Conservation (phyloP, 2,113 vertebrate species). For the Cyprinodon variegatus region DNA sequence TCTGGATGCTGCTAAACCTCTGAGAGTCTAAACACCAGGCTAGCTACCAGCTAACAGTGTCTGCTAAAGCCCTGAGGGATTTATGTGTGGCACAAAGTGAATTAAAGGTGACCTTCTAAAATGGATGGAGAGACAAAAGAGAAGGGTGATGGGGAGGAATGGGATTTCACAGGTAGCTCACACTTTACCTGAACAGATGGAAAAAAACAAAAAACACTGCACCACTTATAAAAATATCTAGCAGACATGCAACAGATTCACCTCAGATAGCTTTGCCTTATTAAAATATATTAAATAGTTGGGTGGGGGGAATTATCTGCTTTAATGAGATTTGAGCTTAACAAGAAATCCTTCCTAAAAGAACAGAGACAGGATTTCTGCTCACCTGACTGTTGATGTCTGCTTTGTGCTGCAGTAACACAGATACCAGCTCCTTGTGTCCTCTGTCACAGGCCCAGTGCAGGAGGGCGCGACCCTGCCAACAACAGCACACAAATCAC, state of each 20-base stretch:
- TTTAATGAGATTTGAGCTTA: not conserved
- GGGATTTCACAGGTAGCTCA: constrained; percentile 32
- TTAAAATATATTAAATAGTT: not conserved
- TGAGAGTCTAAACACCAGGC: constrained; percentile 61
- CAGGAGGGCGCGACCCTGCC: constrained; percentile 90
- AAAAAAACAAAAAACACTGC: not conserved
- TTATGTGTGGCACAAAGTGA: constrained; percentile 74
- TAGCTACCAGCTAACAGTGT: constrained; percentile 72
- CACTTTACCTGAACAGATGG: constrained; percentile 8
- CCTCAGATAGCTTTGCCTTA: not conserved
- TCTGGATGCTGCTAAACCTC: constrained; percentile 73
- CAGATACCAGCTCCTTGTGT: constrained; percentile 92
- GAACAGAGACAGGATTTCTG: not conserved
- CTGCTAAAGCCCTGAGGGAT: constrained; percentile 68
- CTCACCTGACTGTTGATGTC: constrained; percentile 94
- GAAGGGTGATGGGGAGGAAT: constrained; percentile 18
- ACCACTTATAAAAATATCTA: not conserved
- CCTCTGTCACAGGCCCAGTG: constrained; percentile 97
- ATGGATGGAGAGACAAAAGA: constrained; percentile 34
- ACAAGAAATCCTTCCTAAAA: not conserved
- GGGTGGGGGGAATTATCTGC: not conserved
- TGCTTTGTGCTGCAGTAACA: constrained; percentile 87
- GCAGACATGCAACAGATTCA: not conserved
- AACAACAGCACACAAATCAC: not conserved
- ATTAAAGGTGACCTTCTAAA: constrained; percentile 75